Evolutionary conservation across 2,888 invertebrate species (phyloP).

Genomic region (Ormyrus rosae): DNA sequence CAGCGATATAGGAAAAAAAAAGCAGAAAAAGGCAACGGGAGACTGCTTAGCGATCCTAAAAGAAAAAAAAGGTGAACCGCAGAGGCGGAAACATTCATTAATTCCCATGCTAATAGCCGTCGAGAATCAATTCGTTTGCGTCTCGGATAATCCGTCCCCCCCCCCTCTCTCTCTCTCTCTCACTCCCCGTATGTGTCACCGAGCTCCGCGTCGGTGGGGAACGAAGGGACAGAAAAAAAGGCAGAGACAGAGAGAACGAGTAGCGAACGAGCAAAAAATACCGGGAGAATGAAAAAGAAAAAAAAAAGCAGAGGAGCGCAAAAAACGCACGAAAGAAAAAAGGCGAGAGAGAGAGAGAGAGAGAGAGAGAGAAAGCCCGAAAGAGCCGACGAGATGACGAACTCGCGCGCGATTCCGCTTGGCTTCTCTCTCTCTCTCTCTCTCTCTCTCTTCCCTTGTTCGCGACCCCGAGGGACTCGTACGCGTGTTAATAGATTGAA

Average conservation of each 20-base stretch:
- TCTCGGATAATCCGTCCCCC: background rate
- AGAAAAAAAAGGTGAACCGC: background rate
- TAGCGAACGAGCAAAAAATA: background rate
- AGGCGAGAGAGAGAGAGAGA: conserved; percentile 7
- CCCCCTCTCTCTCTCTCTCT: no score
- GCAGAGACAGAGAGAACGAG: background rate
- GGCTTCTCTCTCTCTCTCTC: conserved; percentile 20
- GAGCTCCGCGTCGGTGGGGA: background rate
- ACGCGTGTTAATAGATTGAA: conserved; percentile 54
- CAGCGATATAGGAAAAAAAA: background rate
- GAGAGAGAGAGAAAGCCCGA: background rate
- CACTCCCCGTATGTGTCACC: no score
- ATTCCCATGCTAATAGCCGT: conserved; percentile 20
- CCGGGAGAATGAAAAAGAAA: background rate
- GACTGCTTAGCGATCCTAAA: background rate
- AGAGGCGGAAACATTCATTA: conserved; percentile 7
- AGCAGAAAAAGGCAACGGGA: no score
- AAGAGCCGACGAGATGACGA: background rate
- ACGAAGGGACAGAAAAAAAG: background rate
- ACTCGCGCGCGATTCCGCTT: conserved; percentile 36
- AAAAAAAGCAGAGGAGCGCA: background rate
- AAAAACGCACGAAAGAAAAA: conserved; percentile 14
- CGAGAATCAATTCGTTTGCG: conserved; percentile 14
- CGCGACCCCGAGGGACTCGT: conserved; percentile 33
- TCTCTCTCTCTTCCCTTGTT: conserved; percentile 5